Conservation (phyloP, 2,113 vertebrate species). For the Pagrus major region DNA sequence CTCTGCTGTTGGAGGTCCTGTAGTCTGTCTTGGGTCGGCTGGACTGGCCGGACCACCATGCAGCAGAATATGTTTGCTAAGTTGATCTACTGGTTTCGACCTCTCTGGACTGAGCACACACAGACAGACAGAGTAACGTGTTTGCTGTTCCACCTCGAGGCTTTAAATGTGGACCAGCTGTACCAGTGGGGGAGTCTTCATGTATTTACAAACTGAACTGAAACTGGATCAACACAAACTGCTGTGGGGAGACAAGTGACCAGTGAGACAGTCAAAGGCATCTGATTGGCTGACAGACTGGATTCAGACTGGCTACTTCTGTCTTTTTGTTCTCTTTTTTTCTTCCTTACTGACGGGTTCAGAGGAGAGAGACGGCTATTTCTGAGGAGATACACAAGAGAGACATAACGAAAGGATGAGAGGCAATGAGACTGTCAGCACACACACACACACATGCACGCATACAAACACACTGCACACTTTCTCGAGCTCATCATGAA, state of each 20-base stretch:
- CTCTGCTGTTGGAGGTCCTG: conserved; percentile 30
- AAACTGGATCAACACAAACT: conserved; percentile 51
- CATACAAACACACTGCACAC: conserved; percentile 44
- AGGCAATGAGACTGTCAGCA: conserved; percentile 24
- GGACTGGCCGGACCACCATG: conserved; percentile 27
- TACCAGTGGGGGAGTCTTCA: conserved; percentile 3
- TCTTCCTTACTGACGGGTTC: conserved; percentile 65
- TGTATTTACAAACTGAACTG: conserved; percentile 40
- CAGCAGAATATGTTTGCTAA: conserved; percentile 9
- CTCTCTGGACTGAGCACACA: background rate
- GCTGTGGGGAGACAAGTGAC: conserved; percentile 20
- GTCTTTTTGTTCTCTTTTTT: conserved; percentile 21
- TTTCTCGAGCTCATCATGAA: conserved; percentile 36
- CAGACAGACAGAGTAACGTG: background rate
- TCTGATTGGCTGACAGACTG: conserved; percentile 15
- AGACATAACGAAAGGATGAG: conserved; percentile 3
- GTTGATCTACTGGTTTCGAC: conserved; percentile 34
- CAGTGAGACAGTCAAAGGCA: conserved; percentile 7
- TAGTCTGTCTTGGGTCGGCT: conserved; percentile 20
- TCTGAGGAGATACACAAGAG: conserved; percentile 31
- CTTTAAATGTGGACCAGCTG: conserved; percentile 29
- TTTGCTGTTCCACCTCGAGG: conserved; percentile 30
- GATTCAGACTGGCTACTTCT: conserved; percentile 26
- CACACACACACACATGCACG: conserved; percentile 6
- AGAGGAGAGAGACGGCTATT: conserved; percentile 49